Conservation (phyloP, 2,888 invertebrate genomes). For the Zygothrica quintamaculata region DNA sequence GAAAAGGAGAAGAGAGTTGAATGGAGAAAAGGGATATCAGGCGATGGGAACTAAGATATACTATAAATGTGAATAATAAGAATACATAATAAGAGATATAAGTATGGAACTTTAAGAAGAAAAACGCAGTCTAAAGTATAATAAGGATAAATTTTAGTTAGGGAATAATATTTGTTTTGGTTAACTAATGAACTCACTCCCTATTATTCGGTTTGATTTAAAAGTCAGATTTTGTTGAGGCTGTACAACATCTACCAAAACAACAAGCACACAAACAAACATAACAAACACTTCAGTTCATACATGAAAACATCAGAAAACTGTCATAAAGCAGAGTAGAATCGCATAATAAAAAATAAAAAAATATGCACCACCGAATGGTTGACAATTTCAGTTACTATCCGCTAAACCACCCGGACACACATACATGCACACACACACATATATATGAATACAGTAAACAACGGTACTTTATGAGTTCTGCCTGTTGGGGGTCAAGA, state of each 20-base stretch:
- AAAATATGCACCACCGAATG: conserved; percentile 37
- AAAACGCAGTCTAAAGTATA: no score
- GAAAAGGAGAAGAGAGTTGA: neutral
- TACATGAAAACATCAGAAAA: conserved; percentile 54
- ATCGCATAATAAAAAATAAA: conserved; percentile 18
- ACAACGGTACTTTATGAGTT: neutral
- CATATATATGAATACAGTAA: no score
- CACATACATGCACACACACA: no score
- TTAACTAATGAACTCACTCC: no score
- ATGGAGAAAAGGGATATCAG: neutral
- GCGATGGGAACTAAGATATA: neutral
- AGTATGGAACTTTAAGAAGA: no score
- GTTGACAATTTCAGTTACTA: conserved; percentile 22
- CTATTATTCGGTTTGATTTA: no score
- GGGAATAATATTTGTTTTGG: no score
- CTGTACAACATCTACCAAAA: conserved; percentile 40
- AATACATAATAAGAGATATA: no score
- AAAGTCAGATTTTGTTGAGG: neutral
- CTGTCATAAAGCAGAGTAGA: conserved; percentile 36
- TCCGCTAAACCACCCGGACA: conserved; percentile 21
- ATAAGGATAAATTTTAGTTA: no score
- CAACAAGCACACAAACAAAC: conserved; percentile 14
- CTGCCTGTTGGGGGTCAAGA: conserved; percentile 66
- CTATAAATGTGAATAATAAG: no score
- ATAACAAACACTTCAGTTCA: conserved; percentile 47